phyloP scores from a whole-genome alignment of 2,113 vertebrate species.

The Pseudonaja textilis region DNA sequence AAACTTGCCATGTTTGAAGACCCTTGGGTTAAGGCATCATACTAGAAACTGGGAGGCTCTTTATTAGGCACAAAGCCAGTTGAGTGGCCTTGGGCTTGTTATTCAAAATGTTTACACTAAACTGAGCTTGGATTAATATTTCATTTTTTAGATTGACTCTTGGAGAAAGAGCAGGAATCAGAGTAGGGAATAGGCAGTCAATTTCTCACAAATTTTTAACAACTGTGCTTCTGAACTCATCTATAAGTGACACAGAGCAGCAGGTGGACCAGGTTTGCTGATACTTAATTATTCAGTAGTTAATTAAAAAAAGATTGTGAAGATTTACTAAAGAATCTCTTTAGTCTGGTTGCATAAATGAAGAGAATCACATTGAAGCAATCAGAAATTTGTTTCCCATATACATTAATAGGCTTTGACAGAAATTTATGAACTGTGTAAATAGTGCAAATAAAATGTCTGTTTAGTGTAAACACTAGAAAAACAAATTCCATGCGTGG shows the following conservation, averaged over 20 bases:
- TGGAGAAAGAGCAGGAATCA: background rate
- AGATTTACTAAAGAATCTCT: background rate
- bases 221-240: background rate
- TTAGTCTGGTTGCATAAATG: background rate
- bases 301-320: background rate
- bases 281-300: background rate
- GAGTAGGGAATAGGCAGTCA: background rate
- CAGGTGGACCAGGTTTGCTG: background rate
- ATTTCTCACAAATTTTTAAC: background rate
- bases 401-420: background rate
- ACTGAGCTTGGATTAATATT: background rate
- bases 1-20: too few species aligned
- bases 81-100: background rate
- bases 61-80: too few species aligned
- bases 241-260: background rate
- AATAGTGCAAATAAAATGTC: background rate
- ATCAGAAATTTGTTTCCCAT: background rate
- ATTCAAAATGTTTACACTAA: background rate
- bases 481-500: background rate
- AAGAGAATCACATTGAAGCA: background rate
- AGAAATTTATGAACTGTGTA: background rate
- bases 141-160: background rate
- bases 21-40: too few species aligned
- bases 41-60: too few species aligned
- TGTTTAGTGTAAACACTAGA: background rate